Evolutionary conservation across 1,140 invertebrate genomes (phyloP).

Genomic region (Pissodes strobi): DNA sequence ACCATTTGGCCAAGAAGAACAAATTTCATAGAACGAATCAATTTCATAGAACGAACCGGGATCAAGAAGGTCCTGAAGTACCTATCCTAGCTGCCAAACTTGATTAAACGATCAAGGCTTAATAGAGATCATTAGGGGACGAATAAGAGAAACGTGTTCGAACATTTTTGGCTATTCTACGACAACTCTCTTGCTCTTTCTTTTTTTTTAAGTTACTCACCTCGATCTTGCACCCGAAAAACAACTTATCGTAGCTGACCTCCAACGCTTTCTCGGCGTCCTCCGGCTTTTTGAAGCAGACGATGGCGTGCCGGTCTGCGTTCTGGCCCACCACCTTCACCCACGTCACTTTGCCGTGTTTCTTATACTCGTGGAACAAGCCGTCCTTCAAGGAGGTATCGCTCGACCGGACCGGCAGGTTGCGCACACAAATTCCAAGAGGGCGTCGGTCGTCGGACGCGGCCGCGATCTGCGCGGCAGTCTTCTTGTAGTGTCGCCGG

Average conservation of each 20-base stretch:
- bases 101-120: no score
- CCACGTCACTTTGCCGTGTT: conserved; percentile 95
- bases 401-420: conserved; percentile 84
- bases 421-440: conserved; percentile 88
- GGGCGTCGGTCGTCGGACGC: conserved; percentile 72
- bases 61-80: no score
- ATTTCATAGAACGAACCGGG: no score
- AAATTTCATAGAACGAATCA: no score
- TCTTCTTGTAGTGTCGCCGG: conserved; percentile 27
- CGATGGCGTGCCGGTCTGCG: conserved; percentile 82
- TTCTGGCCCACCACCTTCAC: conserved; percentile 86
- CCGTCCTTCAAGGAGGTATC: conserved; percentile 96
- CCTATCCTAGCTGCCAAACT: no score
- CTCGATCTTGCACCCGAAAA: conserved; percentile 95
- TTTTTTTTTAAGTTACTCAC: no score
- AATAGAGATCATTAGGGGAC: no score
- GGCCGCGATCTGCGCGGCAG: conserved; percentile 15
- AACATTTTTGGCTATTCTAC: no score
- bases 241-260: conserved; percentile 93
- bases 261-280: conserved; percentile 95
- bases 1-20: no score
- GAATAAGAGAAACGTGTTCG: no score
- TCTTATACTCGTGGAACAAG: conserved; percentile 97
- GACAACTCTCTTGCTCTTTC: not conserved
- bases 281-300: conserved; percentile 94